These are phyloP conservation scores for Palythoa grandis DNA, from an alignment of 92 coral and sea anemone genomes.

Conservation along the genomic window DNA sequence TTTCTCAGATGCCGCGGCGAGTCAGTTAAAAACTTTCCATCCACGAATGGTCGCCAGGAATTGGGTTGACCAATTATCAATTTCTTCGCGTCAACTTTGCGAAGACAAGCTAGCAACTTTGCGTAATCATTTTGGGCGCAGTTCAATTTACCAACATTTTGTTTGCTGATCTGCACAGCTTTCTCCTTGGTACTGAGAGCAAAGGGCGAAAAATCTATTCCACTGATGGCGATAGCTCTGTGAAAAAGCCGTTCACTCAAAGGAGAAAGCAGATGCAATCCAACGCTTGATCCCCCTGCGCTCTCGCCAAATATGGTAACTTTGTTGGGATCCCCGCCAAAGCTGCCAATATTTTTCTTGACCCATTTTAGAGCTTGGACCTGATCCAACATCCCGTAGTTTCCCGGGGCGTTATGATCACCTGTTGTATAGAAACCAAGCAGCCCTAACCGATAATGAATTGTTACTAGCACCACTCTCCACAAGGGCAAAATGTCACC, in stretches of 20 bases:
- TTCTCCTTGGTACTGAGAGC: conserved; percentile 54
- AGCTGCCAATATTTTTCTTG: conserved; percentile 66
- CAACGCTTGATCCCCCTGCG: conserved; percentile 91
- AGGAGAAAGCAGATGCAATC: conserved; percentile 72
- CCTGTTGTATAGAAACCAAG: conserved; percentile 83
- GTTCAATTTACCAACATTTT: conserved; percentile 35
- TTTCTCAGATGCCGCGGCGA: conserved; percentile 73
- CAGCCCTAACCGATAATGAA: conserved; percentile 87
- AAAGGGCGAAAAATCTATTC: conserved; percentile 76
- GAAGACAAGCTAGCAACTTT: conserved; percentile 62
- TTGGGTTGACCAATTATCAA: conserved; percentile 27
- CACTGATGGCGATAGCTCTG: conserved; percentile 80
- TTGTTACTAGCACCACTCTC: conserved; percentile 84
- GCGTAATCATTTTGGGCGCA: conserved; percentile 59
- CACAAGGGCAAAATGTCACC: conserved; percentile 85
- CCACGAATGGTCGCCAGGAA: conserved; percentile 82
- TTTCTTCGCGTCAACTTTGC: conserved; percentile 57
- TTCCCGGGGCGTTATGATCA: conserved; percentile 76
- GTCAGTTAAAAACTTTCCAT: conserved; percentile 64
- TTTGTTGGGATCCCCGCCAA: conserved; percentile 77
- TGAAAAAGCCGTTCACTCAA: conserved; percentile 76
- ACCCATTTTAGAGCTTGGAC: conserved; percentile 81
- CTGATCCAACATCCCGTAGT: conserved; percentile 91
- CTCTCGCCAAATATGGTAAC: conserved; percentile 93
- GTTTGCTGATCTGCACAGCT: conserved; percentile 60